Conservation (phyloP, 2,888 invertebrate genomes). For the Therioaphis trifolii region DNA sequence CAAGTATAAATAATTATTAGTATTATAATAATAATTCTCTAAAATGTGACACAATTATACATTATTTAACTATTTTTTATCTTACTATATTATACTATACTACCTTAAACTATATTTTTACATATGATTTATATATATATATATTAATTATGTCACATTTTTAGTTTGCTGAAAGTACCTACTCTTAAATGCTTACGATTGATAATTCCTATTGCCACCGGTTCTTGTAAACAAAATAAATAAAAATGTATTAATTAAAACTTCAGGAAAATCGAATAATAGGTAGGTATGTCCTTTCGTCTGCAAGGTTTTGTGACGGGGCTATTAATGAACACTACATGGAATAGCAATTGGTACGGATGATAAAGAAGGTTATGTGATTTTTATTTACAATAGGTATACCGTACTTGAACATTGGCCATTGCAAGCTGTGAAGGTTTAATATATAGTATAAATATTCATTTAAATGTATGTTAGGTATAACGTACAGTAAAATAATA, state of each 20-base stretch:
- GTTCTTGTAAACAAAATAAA: not conserved
- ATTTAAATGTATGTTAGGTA: constrained; percentile 21
- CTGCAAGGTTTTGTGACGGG: constrained; percentile 55
- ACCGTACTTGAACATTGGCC: constrained; percentile 51
- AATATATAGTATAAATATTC: constrained; percentile 49
- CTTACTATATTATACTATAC: too few relatives aligned
- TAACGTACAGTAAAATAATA: not conserved
- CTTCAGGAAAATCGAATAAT: constrained; percentile 47
- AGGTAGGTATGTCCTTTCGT: constrained; percentile 28
- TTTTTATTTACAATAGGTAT: constrained; percentile 42
- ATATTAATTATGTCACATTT: not conserved
- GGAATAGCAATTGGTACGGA: constrained; percentile 48
- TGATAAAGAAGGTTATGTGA: constrained; percentile 60
- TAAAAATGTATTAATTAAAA: constrained; percentile 8
- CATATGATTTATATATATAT: not conserved
- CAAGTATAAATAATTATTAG: too few relatives aligned
- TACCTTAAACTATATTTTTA: not conserved
- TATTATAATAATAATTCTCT: too few relatives aligned
- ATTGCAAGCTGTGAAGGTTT: constrained; percentile 38
- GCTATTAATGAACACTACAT: constrained; percentile 34
- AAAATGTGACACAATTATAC: too few relatives aligned
- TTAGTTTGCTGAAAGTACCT: too few relatives aligned
- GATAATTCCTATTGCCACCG: too few relatives aligned
- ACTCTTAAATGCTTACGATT: too few relatives aligned
- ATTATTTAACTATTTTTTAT: too few relatives aligned